phyloP scores from a whole-genome alignment of 2,113 vertebrate genomes.

The Hippoglossus stenolepis region DNA sequence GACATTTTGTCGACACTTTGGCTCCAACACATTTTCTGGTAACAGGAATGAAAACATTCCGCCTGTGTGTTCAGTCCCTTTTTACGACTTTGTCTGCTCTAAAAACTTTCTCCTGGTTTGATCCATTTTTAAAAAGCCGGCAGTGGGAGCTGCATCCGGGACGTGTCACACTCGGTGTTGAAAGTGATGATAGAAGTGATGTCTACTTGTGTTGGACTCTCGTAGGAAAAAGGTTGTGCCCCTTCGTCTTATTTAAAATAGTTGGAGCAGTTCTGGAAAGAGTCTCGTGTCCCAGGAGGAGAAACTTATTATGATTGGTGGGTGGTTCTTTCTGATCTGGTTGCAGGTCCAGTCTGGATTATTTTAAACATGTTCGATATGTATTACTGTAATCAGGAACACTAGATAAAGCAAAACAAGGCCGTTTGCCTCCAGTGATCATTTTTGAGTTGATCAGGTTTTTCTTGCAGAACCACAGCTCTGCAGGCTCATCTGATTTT shows the following conservation, averaged over 20 bases:
- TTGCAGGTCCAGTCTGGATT: no score
- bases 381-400: background rate
- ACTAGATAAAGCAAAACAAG: background rate
- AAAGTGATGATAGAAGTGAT: background rate
- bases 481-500: background rate
- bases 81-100: background rate
- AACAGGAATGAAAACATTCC: slow-evolving; percentile 24
- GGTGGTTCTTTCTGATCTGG: no score
- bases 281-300: background rate
- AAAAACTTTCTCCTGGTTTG: background rate
- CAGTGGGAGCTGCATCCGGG: background rate
- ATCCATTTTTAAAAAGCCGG: no score
- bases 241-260: background rate
- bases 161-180: background rate
- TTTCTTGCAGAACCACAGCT: background rate
- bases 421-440: background rate
- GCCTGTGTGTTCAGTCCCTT: background rate
- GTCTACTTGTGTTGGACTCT: background rate
- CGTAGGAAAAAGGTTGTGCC: background rate
- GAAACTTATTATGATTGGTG: background rate
- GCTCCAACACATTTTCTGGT: slow-evolving; percentile 34
- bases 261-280: background rate
- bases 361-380: background rate
- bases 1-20: slow-evolving; percentile 51
- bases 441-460: background rate